Base-by-base conservation (phyloP, 2,888 invertebrate species). In the Ectemnius lituratus region DNA sequence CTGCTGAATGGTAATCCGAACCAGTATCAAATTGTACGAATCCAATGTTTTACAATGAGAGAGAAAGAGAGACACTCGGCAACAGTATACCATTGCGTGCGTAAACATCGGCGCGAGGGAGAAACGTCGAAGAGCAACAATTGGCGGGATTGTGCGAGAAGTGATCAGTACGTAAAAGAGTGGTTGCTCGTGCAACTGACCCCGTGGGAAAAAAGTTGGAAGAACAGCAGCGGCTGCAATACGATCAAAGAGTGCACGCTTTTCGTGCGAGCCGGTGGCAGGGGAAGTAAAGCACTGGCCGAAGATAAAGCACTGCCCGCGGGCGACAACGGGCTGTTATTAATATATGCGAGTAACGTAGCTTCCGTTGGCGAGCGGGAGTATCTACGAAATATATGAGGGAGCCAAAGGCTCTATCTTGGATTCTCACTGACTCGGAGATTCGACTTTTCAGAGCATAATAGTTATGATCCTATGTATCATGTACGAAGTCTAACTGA, bases 271-370 rank as follows among this genome's bases (percentile, higher is more conserved):
- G 77, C 77, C 78, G 80, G 83, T 81, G 82, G 84, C 76, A 45
- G 75, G 70, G 81, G 81, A 80, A 70, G 81, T 72, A 77, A 81
- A 70, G 81, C 76, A 76, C 82, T 73, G 76, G 68, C 78, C 85
- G 86, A 90, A 90, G 90, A 90, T 89, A 88, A 89, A 90, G 88
- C 88, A 88, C 83, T 90, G 89, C 89, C 90, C 89, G 88, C 88
- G 85, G 90, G 90, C 89, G 90, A 90, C 90, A 90, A 81, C 87
- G 85, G 82, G 84, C 37, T 82, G 85, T 90, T 90, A 90, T 90
- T 90, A 90, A 90, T 90, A 89, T 87, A 87, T 86, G 87, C 88
- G 88, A 84, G 83, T 85, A 87, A 87, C 86, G 85, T 82, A 85
- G 90, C 90, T 90, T 89, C 90, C 85, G 89, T 89, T 86, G 37